Conservation (phyloP, 2,888 invertebrate species). For the Apoderus coryli region DNA sequence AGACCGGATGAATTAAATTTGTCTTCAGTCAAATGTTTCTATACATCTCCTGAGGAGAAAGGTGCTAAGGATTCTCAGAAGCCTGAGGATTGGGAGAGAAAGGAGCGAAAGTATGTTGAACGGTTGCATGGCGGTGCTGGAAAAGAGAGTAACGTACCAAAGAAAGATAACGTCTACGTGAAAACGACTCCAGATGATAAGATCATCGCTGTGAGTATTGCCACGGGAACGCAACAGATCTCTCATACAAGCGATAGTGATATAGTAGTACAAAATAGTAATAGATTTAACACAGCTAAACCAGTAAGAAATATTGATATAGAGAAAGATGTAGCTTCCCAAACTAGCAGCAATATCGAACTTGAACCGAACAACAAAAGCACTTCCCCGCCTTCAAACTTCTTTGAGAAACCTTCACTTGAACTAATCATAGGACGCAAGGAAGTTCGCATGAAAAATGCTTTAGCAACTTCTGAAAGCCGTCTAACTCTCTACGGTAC, state of each 20-base stretch:
- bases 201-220: background rate
- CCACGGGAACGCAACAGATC: slow-evolving; percentile 8
- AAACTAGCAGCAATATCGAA: slow-evolving; percentile 2
- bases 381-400: slow-evolving; percentile 29
- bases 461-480: slow-evolving; percentile 38
- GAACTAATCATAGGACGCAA: slow-evolving; percentile 39
- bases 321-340: background rate
- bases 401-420: slow-evolving; percentile 27
- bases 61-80: slow-evolving; percentile 32
- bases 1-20: slow-evolving; percentile 27
- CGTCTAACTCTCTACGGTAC: slow-evolving; percentile 37
- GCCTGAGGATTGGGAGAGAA: slow-evolving; percentile 33
- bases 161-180: slow-evolving; percentile 21
- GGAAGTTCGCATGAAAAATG: slow-evolving; percentile 37
- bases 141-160: slow-evolving; percentile 23
- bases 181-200: slow-evolving; percentile 22
- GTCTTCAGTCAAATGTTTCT: slow-evolving; percentile 16
- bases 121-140: slow-evolving; percentile 32
- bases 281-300: too few relatives aligned
- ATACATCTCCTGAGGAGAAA: slow-evolving; percentile 32
- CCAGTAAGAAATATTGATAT: too few relatives aligned
- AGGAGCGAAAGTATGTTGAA: slow-evolving; percentile 30
- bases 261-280: too few relatives aligned
- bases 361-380: slow-evolving; percentile 20
- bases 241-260: slow-evolving; percentile 8